These are phyloP conservation scores for Pinctada fucata DNA, from an alignment of 2,888 invertebrate genomes.

Conservation along the genomic window DNA sequence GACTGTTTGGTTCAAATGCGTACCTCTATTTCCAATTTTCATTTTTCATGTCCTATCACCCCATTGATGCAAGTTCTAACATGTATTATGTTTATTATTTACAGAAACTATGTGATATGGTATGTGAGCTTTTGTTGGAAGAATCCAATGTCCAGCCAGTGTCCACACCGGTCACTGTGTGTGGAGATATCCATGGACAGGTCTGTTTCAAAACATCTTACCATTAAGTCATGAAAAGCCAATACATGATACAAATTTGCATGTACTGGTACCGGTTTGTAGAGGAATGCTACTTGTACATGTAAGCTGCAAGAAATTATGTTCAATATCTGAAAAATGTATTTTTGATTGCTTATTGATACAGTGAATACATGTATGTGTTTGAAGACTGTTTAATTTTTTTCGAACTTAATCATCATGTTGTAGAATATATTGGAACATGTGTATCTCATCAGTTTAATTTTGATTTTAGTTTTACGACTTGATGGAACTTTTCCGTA, in stretches of 20 bases:
- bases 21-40: too few species aligned
- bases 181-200: slow-evolving; percentile 99
- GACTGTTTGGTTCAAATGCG: too few species aligned
- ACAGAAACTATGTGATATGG: slow-evolving; percentile 95
- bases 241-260: background rate
- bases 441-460: too few species aligned
- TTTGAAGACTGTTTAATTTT: background rate
- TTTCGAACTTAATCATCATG: background rate
- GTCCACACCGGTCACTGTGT: slow-evolving; percentile 97
- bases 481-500: slow-evolving; percentile 93
- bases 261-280: background rate
- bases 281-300: background rate
- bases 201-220: slow-evolving; percentile 78
- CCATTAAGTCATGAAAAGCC: too few species aligned
- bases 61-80: too few species aligned
- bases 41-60: too few species aligned
- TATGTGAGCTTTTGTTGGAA: slow-evolving; percentile 94
- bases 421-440: too few species aligned
- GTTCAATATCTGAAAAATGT: too few species aligned
- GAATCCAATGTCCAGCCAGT: slow-evolving; percentile 99
- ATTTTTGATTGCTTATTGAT: background rate
- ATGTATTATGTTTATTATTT: slow-evolving; percentile 39
- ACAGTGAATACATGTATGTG: background rate
- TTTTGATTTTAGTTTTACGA: slow-evolving; percentile 89
- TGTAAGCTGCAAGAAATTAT: too few species aligned